Evolutionary conservation across 2,888 invertebrate species (phyloP).

Genomic region (Notodromas monacha): DNA sequence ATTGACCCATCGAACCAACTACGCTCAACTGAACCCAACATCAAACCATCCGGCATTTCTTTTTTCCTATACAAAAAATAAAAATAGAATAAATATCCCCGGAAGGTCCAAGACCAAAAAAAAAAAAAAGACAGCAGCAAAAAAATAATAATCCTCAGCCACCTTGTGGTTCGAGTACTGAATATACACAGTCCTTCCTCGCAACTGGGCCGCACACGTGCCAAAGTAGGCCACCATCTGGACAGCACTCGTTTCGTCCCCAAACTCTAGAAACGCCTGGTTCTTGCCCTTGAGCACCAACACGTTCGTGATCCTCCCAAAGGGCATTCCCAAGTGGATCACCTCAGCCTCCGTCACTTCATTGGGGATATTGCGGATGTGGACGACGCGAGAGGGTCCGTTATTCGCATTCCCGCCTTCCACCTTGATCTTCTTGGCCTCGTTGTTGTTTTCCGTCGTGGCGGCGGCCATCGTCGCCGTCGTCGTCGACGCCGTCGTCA

Average conservation of each 20-base stretch:
- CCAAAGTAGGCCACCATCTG: conserved; percentile 86
- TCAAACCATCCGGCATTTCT: no score
- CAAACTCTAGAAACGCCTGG: conserved; percentile 96
- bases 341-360: conserved; percentile 92
- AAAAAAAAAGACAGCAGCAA: no score
- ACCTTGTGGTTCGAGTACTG: conserved; percentile 72
- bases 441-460: no score
- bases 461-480: no score
- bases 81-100: no score
- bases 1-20: no score
- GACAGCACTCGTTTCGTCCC: conserved; percentile 65
- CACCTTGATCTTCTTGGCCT: neutral
- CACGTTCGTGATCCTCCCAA: conserved; percentile 89
- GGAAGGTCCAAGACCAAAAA: no score
- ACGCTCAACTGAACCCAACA: no score
- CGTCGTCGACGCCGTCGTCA: no score
- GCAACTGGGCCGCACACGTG: conserved; percentile 60
- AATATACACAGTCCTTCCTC: conserved; percentile 82
- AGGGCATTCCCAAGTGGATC: conserved; percentile 81
- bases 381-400: conserved; percentile 77
- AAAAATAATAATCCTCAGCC: no score
- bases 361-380: conserved; percentile 91
- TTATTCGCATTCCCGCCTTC: conserved; percentile 18
- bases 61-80: no score
- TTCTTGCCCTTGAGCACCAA: conserved; percentile 88